Evolutionary conservation across 2,797 vertebrate species (phyloP).

Genomic region (Ctenochaetus hawaiiensis): DNA sequence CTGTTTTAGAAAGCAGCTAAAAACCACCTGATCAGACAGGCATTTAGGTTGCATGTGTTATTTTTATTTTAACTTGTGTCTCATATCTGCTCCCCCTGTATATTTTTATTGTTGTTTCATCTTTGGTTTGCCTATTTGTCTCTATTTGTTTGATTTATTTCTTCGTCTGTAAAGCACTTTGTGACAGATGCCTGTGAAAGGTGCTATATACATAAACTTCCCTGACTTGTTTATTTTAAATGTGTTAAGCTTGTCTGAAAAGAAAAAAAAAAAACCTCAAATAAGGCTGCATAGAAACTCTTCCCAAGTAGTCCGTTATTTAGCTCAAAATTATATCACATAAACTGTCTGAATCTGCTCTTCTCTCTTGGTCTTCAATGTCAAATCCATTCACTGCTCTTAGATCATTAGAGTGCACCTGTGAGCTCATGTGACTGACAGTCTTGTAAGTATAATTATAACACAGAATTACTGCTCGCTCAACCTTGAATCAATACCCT

Average conservation of each 20-base stretch:
- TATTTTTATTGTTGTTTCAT: too few relatives aligned
- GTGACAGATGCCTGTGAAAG: too few relatives aligned
- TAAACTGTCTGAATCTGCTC: neutral
- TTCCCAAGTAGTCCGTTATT: neutral
- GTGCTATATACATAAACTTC: too few relatives aligned
- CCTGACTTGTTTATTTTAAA: too few relatives aligned
- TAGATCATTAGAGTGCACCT: constrained; percentile 53
- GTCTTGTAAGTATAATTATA: constrained; percentile 56
- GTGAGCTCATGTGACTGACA: constrained; percentile 58
- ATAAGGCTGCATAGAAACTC: neutral
- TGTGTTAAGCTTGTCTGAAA: neutral
- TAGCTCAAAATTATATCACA: neutral
- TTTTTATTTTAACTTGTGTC: too few relatives aligned
- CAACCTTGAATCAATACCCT: constrained; percentile 68
- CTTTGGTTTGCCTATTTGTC: too few relatives aligned
- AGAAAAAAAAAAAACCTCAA: constrained; percentile 17
- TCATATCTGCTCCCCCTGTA: too few relatives aligned
- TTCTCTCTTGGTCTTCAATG: constrained; percentile 26
- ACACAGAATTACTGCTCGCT: constrained; percentile 59
- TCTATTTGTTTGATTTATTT: too few relatives aligned
- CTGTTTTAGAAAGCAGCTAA: too few relatives aligned
- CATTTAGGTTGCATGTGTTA: too few relatives aligned
- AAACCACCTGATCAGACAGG: too few relatives aligned
- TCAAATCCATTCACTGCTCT: constrained; percentile 39
- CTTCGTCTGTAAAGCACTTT: too few relatives aligned